A percentile compares a stretch with the other conserved stretches of the same genome.
phyloP scores from a whole-genome alignment of 1,140 invertebrate genomes.

The Asbolus verrucosus region DNA sequence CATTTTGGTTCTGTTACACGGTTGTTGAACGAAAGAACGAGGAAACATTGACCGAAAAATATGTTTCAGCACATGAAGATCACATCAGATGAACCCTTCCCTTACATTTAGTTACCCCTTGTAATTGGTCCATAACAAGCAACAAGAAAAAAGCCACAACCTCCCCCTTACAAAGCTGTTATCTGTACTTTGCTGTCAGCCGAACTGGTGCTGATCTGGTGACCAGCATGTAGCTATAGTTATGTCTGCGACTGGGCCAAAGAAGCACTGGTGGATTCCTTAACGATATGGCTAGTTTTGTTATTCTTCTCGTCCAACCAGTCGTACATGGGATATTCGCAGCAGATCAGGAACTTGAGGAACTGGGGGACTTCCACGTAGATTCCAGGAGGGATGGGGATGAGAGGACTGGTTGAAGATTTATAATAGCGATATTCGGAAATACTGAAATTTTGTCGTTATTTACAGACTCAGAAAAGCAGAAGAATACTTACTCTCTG shows the following conservation, averaged over 20 bases:
- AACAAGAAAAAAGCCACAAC: neutral
- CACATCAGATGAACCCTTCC: neutral
- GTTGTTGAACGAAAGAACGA: too few relatives aligned
- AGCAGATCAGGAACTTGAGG: slow-evolving; percentile 86
- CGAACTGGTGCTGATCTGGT: slow-evolving; percentile 62
- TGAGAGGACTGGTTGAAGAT: slow-evolving; percentile 85
- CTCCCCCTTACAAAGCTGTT: slow-evolving; percentile 16
- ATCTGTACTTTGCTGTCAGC: slow-evolving; percentile 45
- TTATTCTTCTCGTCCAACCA: slow-evolving; percentile 75
- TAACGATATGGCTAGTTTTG: slow-evolving; percentile 74
- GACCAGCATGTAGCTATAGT: slow-evolving; percentile 75
- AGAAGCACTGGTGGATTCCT: slow-evolving; percentile 80
- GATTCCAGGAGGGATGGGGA: slow-evolving; percentile 86
- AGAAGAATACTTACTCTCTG: slow-evolving; percentile 76
- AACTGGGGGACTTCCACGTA: slow-evolving; percentile 86
- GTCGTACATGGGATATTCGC: slow-evolving; percentile 89
- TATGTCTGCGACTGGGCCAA: slow-evolving; percentile 82
- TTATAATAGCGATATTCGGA: slow-evolving; percentile 89
- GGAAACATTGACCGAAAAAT: slow-evolving; percentile 2
- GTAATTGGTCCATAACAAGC: slow-evolving; percentile 17
- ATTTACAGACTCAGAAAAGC: neutral
- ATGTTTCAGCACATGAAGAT: neutral
- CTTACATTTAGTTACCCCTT: neutral
- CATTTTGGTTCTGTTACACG: neutral
- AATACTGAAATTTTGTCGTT: slow-evolving; percentile 70